These are phyloP conservation scores for Natrix natrix DNA, from an alignment of 2,797 vertebrate species.

Conservation along the genomic window DNA sequence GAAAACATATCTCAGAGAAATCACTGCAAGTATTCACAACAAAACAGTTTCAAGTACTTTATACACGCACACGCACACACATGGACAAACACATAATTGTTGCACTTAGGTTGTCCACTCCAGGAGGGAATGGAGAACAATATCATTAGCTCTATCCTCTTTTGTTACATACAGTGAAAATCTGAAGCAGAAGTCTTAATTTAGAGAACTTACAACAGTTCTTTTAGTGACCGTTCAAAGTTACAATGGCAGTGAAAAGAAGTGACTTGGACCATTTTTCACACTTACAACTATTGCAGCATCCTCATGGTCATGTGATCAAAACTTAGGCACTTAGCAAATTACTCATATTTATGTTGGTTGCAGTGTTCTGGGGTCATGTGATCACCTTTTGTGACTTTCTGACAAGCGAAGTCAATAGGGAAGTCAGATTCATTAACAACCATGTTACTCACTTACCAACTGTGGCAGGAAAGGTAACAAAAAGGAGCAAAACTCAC, in stretches of 20 bases:
- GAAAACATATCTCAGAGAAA: slow-evolving; percentile 67
- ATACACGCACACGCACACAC: neutral
- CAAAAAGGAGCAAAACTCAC: neutral
- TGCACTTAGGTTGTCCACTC: neutral
- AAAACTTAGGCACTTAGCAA: neutral
- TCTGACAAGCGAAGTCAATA: neutral
- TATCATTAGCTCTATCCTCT: neutral
- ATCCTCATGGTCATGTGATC: neutral
- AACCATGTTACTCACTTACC: neutral
- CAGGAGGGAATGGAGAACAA: neutral
- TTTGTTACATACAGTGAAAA: neutral
- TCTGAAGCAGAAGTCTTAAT: neutral
- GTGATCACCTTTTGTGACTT: neutral
- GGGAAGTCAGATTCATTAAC: neutral
- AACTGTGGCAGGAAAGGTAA: neutral
- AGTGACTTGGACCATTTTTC: neutral
- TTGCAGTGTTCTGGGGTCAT: neutral
- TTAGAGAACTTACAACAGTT: neutral
- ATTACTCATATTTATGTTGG: neutral
- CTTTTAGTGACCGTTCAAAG: neutral
- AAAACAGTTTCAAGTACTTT: slow-evolving; percentile 1
- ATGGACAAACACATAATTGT: neutral
- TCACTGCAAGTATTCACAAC: slow-evolving; percentile 44
- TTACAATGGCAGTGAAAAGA: neutral
- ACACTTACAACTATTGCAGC: neutral